Evolutionary conservation across 1,140 invertebrate species (phyloP).

Genomic region (Frieseomelitta varia): DNA sequence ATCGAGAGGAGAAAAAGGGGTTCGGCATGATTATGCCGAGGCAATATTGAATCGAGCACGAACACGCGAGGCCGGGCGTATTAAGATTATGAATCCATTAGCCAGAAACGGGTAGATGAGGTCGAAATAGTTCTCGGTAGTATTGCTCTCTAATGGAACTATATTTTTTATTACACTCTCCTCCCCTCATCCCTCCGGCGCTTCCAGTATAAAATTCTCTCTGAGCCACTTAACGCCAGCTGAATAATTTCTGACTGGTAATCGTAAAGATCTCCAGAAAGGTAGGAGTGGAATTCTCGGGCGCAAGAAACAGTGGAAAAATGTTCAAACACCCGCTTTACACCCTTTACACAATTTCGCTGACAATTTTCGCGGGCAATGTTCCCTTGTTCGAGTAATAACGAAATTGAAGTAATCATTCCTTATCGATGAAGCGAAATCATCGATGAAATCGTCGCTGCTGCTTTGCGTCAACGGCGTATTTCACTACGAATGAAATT

Average conservation of each 20-base stretch:
- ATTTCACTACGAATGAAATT: neutral
- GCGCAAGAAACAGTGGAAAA: neutral
- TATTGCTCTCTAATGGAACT: slow-evolving; percentile 61
- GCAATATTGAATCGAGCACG: slow-evolving; percentile 71
- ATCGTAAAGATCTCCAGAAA: slow-evolving; percentile 15
- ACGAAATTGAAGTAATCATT: neutral
- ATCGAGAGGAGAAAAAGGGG: neutral
- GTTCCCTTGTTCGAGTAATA: neutral
- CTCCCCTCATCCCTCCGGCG: too few relatives aligned
- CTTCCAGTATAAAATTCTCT: slow-evolving; percentile 39
- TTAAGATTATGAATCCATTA: slow-evolving; percentile 78
- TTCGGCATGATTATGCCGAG: slow-evolving; percentile 46
- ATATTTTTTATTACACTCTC: slow-evolving; percentile 43
- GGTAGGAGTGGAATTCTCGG: neutral
- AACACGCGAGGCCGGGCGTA: slow-evolving; percentile 70
- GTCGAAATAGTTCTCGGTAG: slow-evolving; percentile 56
- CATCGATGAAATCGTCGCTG: neutral
- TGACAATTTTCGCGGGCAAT: neutral
- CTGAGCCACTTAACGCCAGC: slow-evolving; percentile 22
- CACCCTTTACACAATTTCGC: neutral
- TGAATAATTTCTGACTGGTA: slow-evolving; percentile 28
- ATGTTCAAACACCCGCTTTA: neutral
- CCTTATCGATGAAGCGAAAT: neutral
- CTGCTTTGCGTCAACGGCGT: neutral
- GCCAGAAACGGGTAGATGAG: slow-evolving; percentile 67